These are phyloP conservation scores for Choristoneura fumiferana DNA, from an alignment of 1,140 invertebrate genomes.

Conservation along the genomic window DNA sequence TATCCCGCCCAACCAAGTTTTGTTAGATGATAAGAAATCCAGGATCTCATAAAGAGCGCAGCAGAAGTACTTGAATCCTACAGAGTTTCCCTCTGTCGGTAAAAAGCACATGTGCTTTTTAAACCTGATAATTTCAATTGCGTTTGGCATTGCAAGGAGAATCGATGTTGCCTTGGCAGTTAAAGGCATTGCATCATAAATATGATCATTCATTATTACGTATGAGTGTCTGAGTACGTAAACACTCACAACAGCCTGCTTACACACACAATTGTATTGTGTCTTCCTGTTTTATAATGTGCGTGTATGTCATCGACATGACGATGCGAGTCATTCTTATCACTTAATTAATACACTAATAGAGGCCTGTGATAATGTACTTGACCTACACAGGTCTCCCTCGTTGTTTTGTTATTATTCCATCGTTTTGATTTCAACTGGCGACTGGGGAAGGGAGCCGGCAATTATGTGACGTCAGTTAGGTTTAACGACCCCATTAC, in stretches of 20 bases:
- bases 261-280: too few species aligned
- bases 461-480: constrained; percentile 75
- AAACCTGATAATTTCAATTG: too few species aligned
- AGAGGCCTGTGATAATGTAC: constrained; percentile 56
- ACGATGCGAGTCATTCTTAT: constrained; percentile 22
- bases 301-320: constrained; percentile 11
- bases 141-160: background rate
- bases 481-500: constrained; percentile 77
- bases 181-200: background rate
- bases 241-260: background rate
- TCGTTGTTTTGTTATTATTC: constrained; percentile 76
- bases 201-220: background rate
- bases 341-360: constrained; percentile 23
- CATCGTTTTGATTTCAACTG: constrained; percentile 72
- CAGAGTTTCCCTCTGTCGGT: too few species aligned
- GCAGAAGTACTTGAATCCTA: too few species aligned
- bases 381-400: constrained; percentile 74
- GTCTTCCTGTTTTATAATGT: too few species aligned
- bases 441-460: constrained; percentile 66
- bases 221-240: background rate
- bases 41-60: too few species aligned
- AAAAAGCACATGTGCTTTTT: too few species aligned
- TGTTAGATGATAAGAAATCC: too few species aligned
- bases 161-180: background rate
- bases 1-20: too few species aligned